phyloP scores from a whole-genome alignment of 2,113 vertebrate genomes.

The Lycaon pictus region DNA sequence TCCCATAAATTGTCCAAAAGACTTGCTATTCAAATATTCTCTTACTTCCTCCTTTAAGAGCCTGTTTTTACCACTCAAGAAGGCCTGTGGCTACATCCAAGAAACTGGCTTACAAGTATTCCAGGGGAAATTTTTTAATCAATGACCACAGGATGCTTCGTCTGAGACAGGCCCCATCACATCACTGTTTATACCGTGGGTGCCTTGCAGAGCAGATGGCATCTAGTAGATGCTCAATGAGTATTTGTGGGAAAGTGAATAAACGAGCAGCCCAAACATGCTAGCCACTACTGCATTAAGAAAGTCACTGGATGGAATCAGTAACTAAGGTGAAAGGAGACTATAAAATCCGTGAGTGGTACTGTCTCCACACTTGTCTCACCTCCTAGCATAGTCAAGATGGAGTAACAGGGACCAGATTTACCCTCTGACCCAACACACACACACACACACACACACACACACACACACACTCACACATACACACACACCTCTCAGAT shows the following conservation, averaged over 20 bases:
- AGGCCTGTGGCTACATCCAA: not conserved
- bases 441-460: not conserved
- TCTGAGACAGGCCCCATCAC: not conserved
- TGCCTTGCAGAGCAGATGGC: not conserved
- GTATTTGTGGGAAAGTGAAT: not conserved
- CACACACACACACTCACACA: not conserved
- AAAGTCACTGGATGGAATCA: not conserved
- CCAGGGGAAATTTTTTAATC: not conserved
- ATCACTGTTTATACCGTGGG: not conserved
- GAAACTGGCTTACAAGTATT: not conserved
- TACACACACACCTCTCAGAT: not conserved
- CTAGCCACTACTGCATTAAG: not conserved
- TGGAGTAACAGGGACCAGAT: not conserved
- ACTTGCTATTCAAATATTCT: not conserved
- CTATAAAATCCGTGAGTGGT: not conserved
- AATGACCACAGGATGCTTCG: not conserved
- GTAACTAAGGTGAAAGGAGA: not conserved
- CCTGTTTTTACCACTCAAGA: not conserved
- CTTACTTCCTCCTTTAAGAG: not conserved
- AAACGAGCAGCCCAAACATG: not conserved
- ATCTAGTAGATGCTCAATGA: not conserved
- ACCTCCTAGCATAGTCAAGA: not conserved
- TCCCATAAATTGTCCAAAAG: not conserved
- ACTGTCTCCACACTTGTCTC: not conserved
- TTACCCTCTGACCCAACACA: not conserved